Base-by-base conservation (phyloP, 2,888 invertebrate species). In the Trachelus stipa region DNA sequence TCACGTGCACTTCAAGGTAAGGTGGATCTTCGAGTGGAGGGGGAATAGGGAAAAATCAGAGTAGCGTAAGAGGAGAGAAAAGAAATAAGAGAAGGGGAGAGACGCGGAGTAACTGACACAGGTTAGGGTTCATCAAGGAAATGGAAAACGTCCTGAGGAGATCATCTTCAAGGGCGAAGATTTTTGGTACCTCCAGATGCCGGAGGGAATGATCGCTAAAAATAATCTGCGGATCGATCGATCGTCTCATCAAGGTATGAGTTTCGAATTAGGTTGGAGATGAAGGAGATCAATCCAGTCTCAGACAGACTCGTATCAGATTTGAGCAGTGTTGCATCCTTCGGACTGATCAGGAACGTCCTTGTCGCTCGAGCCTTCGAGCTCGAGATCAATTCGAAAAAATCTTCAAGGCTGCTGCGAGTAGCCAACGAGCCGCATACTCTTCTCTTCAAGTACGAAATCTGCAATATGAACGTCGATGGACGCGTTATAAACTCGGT, bases 331-430 rank as follows among this genome's bases (percentile, higher is more conserved):
- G 82, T 82, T 33, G 85, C 84, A 74, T 87, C 87, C 86, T 85
- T 90, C 71, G 90, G 90, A n/a, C 75, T 90, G 80, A 90, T 90
- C 81, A 86, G 83, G 40, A 84, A 84, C 30, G 84, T 84, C 11
- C 73, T 87, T 15, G 81, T 84, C 15, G 81, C 84, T 12, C 79
- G 82, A n/a, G 77, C 71, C 69, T 87, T 86, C 40, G 84, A 88
- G 77, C 73, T 89, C 23, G 75, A 77, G 77, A 79, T 81, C 33
- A 79, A 68, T 76, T 83, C 79, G 73, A 80, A 83, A 77, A 30
- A 74, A 34, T 37, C 80, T 1, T 81, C 81, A 12, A 84, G 89
- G 80, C 73, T 77, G 1, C 79, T 88, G 12, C 73, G 78, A 71
- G 80, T 88, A 34, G 84, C 86, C 76, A 83, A 83, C 12, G 79